Evolutionary conservation across 2,797 vertebrate genomes (phyloP).

Genomic region (Typhlichthys subterraneus): DNA sequence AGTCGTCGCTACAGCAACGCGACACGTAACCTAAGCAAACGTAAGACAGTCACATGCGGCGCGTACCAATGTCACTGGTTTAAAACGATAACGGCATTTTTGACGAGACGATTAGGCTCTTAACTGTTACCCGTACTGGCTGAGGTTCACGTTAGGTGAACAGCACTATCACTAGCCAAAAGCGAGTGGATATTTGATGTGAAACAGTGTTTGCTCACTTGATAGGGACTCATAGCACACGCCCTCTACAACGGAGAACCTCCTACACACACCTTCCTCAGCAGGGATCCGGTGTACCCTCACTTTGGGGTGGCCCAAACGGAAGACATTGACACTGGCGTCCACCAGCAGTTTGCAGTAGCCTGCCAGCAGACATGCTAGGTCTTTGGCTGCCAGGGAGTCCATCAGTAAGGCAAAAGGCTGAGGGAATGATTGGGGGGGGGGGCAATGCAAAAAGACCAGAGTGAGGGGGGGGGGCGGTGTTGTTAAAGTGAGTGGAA

Average conservation of each 20-base stretch:
- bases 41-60: constrained; percentile 11
- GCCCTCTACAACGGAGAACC: constrained; percentile 75
- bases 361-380: constrained; percentile 90
- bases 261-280: constrained; percentile 90
- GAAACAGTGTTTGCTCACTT: constrained; percentile 78
- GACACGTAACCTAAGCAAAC: constrained; percentile 87
- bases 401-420: constrained; percentile 94
- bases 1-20: constrained; percentile 90
- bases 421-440: constrained; percentile 63
- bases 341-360: constrained; percentile 93
- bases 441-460: constrained; percentile 4
- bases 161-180: constrained; percentile 60
- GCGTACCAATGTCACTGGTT: not conserved
- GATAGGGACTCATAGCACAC: constrained; percentile 81
- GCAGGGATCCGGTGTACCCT: constrained; percentile 86
- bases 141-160: constrained; percentile 53
- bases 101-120: constrained; percentile 18
- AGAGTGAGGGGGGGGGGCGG: constrained; percentile 44
- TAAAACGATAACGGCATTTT: not conserved
- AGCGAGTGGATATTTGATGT: constrained; percentile 61
- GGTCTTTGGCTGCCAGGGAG: constrained; percentile 92
- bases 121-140: constrained; percentile 55
- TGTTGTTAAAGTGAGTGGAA: constrained; percentile 53
- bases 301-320: constrained; percentile 84
- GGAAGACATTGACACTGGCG: constrained; percentile 84